Evolutionary conservation across 2,888 invertebrate genomes (phyloP).

Genomic region (Argyra leucocephala): DNA sequence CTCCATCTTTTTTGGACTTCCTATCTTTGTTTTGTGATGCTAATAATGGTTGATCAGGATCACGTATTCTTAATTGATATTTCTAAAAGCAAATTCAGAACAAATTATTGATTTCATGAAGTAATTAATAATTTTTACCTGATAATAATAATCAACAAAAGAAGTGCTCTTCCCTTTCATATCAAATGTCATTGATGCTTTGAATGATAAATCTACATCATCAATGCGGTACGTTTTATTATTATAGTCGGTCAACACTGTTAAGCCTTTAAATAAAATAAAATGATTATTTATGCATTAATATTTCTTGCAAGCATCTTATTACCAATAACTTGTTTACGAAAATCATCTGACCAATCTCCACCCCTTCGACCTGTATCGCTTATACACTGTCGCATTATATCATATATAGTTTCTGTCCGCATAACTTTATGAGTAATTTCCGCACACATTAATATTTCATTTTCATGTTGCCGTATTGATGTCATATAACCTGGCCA

Average conservation of each 20-base stretch:
- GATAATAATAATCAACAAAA: slow-evolving; percentile 57
- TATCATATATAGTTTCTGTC: slow-evolving; percentile 61
- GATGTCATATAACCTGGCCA: slow-evolving; percentile 80
- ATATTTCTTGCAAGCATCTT: not conserved
- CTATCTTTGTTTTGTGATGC: slow-evolving; percentile 59
- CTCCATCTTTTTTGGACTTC: slow-evolving; percentile 57
- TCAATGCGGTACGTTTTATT: slow-evolving; percentile 55
- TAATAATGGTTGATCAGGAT: slow-evolving; percentile 66
- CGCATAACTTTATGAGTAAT: slow-evolving; percentile 77
- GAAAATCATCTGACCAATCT: slow-evolving; percentile 49
- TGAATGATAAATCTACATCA: slow-evolving; percentile 58
- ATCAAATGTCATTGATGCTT: slow-evolving; percentile 54
- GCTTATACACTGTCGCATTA: slow-evolving; percentile 48
- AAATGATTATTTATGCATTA: not conserved
- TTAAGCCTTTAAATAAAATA: slow-evolving; percentile 27
- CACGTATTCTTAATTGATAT: slow-evolving; percentile 58
- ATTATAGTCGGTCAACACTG: slow-evolving; percentile 68
- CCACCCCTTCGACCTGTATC: slow-evolving; percentile 34
- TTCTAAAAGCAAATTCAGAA: slow-evolving; percentile 41
- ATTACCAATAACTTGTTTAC: slow-evolving; percentile 47
- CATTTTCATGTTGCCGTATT: slow-evolving; percentile 70
- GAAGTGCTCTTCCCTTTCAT: slow-evolving; percentile 51
- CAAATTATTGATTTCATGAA: not conserved
- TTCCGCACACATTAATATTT: slow-evolving; percentile 68
- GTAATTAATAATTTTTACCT: slow-evolving; percentile 40